Percentiles rank a stretch among this genome's conserved stretches.
phyloP scores from a whole-genome alignment of 2,113 vertebrate genomes.

The Peromyscus californicus region DNA sequence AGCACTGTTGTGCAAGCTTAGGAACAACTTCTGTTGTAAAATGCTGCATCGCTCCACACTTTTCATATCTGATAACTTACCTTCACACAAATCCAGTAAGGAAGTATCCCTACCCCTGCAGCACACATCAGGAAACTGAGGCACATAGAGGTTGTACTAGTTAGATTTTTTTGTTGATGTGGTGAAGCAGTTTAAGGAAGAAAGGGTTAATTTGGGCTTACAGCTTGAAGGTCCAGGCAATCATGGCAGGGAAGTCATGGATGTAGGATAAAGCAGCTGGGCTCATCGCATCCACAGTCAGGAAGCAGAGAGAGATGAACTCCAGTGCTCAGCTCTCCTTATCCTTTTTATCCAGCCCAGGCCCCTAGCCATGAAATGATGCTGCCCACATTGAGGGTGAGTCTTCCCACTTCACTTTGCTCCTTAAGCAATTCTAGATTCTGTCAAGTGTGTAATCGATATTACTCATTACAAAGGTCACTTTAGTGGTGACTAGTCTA shows the following conservation, averaged over 20 bases:
- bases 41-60: not conserved
- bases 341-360: not conserved
- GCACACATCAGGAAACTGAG: not conserved
- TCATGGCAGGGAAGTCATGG: not conserved
- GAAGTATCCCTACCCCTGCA: not conserved
- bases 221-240: not conserved
- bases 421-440: not conserved
- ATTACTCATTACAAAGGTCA: too few relatives aligned
- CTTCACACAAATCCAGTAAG: not conserved
- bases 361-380: not conserved
- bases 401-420: too few relatives aligned
- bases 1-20: not conserved
- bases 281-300: not conserved
- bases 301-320: not conserved
- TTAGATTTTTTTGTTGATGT: not conserved
- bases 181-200: not conserved
- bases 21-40: slow-evolving; percentile 24
- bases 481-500: not conserved
- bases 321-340: not conserved
- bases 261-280: not conserved
- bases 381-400: not conserved
- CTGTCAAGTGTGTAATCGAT: not conserved
- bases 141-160: not conserved
- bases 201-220: not conserved
- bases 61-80: not conserved